These are phyloP conservation scores for Characodon lateralis DNA, from an alignment of 2,797 vertebrate genomes.

Conservation along the genomic window DNA sequence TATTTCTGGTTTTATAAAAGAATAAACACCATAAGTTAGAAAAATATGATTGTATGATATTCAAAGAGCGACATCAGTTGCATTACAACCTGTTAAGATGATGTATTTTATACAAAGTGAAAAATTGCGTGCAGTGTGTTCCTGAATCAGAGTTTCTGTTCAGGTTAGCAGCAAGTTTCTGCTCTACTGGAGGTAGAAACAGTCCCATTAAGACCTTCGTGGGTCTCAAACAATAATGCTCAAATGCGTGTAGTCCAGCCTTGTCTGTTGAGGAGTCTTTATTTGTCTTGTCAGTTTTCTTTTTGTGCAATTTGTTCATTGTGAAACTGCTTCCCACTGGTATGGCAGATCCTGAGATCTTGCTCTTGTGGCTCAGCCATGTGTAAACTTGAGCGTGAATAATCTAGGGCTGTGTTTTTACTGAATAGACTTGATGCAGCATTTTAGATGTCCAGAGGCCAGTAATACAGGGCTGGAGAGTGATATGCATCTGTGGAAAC, in stretches of 20 bases:
- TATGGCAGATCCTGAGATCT: constrained; percentile 21
- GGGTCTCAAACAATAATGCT: constrained; percentile 3
- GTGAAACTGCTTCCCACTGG: constrained; percentile 48
- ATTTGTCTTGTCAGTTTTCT: constrained; percentile 45
- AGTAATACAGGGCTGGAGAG: constrained; percentile 5
- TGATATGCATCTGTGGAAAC: constrained; percentile 44
- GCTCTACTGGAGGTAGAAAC: constrained; percentile 2
- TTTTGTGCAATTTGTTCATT: constrained; percentile 50
- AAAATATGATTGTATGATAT: not conserved
- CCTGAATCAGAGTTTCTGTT: not conserved
- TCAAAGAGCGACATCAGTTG: not conserved
- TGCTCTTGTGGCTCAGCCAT: constrained; percentile 15
- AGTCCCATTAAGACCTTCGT: not conserved
- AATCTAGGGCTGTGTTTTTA: constrained; percentile 21
- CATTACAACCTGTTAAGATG: not conserved
- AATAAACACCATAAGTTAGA: not conserved
- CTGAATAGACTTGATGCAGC: constrained; percentile 44
- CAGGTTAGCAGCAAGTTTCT: constrained; percentile 1
- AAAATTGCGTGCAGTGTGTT: not conserved
- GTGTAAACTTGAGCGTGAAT: constrained; percentile 12
- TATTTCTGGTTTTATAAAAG: not conserved
- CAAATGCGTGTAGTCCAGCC: not conserved
- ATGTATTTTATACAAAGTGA: not conserved
- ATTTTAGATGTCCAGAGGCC: constrained; percentile 26
- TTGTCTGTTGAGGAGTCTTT: not conserved